Evolutionary conservation across 2,113 vertebrate species (phyloP).

Genomic region (Octodon degus): DNA sequence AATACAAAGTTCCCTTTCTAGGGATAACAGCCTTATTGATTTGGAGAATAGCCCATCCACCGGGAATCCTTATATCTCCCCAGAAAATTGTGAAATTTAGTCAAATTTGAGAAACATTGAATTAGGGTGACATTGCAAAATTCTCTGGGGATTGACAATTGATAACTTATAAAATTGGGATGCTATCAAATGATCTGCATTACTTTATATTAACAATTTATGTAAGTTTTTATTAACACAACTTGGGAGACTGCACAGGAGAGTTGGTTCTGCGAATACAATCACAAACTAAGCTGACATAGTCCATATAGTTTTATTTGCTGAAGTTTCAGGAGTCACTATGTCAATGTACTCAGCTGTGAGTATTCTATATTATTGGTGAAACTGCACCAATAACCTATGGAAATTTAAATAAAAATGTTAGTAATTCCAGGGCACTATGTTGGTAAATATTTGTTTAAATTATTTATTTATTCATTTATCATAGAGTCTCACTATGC

Average conservation of each 20-base stretch:
- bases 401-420: neutral
- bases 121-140: conserved; percentile 1
- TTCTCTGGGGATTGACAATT: neutral
- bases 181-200: neutral
- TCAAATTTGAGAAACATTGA: neutral
- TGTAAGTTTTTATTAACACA: neutral
- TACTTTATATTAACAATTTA: neutral
- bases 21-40: neutral
- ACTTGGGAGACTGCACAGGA: neutral
- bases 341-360: neutral
- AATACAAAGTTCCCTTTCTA: neutral
- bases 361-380: neutral
- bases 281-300: neutral
- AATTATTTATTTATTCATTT: no score
- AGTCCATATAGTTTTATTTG: neutral
- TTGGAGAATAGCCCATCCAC: neutral
- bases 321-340: neutral
- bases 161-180: neutral
- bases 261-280: neutral
- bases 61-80: neutral
- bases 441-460: neutral
- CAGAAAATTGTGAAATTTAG: neutral
- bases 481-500: no score
- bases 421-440: neutral
- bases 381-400: neutral